Percentiles rank a stretch among this genome's conserved stretches.
Conservation (phyloP, 2,113 vertebrate genomes). For the Coreoperca whiteheadi region DNA sequence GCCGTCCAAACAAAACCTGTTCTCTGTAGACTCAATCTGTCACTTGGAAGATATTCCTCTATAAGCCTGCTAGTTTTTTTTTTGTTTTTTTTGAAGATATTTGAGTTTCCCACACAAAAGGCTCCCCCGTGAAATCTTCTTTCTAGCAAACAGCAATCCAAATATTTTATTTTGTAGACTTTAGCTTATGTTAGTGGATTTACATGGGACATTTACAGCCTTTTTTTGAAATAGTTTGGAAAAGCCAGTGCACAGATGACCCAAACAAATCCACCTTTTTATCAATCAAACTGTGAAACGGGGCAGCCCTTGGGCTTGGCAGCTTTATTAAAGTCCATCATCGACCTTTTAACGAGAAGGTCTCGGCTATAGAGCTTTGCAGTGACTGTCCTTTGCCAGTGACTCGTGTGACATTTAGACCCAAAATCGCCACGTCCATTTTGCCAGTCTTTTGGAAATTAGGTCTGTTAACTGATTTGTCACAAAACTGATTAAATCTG, state of each 20-base stretch:
- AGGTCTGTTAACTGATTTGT: neutral
- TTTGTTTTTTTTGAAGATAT: conserved; percentile 28
- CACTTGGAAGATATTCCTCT: conserved; percentile 9
- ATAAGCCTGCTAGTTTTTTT: neutral
- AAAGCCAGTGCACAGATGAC: neutral
- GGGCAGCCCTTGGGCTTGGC: neutral
- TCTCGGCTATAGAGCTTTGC: neutral
- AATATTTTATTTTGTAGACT: neutral
- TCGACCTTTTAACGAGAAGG: neutral
- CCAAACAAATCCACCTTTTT: neutral
- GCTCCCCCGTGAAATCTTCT: neutral
- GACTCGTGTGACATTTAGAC: conserved; percentile 31
- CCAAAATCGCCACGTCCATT: neutral
- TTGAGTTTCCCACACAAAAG: neutral
- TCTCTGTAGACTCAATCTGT: conserved; percentile 47
- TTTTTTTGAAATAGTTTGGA: neutral
- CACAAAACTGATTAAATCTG: neutral
- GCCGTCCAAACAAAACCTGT: conserved; percentile 5
- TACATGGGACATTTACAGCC: neutral
- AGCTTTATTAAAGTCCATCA: neutral
- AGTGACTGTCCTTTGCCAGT: conserved; percentile 27
- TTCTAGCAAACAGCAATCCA: no score
- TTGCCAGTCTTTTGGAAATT: neutral
- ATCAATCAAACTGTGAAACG: neutral
- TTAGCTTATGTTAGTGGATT: neutral